Percentiles rank a stretch among this genome's conserved stretches.
These are phyloP conservation scores for Corapipo altera DNA, from an alignment of 2,113 vertebrate species.

Conservation along the genomic window DNA sequence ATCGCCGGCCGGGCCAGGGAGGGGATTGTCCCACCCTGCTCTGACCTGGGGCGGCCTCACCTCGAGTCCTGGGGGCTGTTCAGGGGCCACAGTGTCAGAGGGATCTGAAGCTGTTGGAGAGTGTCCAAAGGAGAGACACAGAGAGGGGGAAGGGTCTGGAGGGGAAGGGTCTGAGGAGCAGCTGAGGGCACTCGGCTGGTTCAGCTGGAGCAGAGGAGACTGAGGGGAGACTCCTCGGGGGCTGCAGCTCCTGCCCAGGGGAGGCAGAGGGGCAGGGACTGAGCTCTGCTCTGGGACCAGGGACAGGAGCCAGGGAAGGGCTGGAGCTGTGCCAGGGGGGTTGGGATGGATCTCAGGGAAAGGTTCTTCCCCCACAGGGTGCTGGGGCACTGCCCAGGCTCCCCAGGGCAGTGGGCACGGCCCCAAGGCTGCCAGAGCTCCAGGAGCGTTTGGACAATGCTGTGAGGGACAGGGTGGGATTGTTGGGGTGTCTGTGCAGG, in stretches of 20 bases:
- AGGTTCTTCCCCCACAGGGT: background rate
- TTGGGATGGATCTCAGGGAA: background rate
- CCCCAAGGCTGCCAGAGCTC: background rate
- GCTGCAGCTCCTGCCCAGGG: background rate
- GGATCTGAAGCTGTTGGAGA: too few relatives aligned
- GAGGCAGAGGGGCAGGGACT: background rate
- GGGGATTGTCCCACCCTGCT: background rate
- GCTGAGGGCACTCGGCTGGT: background rate
- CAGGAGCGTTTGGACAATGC: background rate
- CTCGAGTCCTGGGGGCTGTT: background rate
- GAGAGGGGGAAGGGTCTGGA: background rate
- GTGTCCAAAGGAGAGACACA: background rate
- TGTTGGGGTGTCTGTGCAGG: background rate
- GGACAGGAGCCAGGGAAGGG: background rate
- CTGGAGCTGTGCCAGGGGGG: background rate
- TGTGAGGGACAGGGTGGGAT: background rate
- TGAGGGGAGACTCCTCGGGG: background rate
- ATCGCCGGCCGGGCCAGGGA: background rate
- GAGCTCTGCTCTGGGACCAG: background rate
- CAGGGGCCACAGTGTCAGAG: too few relatives aligned
- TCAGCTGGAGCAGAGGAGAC: background rate
- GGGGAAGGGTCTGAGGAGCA: background rate
- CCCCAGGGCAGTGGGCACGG: background rate
- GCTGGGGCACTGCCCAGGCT: background rate
- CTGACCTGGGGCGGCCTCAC: background rate